Base-by-base conservation (phyloP, 2,113 vertebrate species). In the Arvicanthis niloticus region DNA sequence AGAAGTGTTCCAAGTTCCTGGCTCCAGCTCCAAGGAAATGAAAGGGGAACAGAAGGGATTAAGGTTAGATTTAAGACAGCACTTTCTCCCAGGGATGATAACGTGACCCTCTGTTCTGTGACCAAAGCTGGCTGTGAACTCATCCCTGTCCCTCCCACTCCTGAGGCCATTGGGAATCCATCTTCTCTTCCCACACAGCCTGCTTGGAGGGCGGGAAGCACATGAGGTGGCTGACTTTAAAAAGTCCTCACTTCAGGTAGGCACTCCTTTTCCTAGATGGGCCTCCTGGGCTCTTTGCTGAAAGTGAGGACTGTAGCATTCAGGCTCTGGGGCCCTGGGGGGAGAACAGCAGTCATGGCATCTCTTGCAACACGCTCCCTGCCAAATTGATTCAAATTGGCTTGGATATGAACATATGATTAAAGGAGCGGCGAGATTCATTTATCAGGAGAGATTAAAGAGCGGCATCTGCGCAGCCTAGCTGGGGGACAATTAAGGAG, bases 321-420 rank as follows among this genome's bases (percentile, higher is more conserved):
- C 62, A 22, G 93, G 87, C 89, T 95, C 96, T 7, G 5, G 92
- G 91, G 68, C 91, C 89, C 92, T 67, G 53, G 65, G 93, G 96
- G 80, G 91, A 90, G 91, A 93, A 72, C 96, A 86, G 96, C 94
- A 95, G 95, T 96, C 96, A 70, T 90, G 94, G 97, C 96, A 95
- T 97, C 96, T 96, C 96, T 97, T 94, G 94, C 89, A 93, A 97
- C 94, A 94, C 34, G 24, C 84, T 97, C 95, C 91, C 97, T 97
- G 97, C 97, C 98, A 98, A 98, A 98, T 98, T 97, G 97, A 98
- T 98, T 98, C 98, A 98, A 96, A 98, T 98, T 97, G 97, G 97
- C 97, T 98, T 98, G 96, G 96, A 97, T 98, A 98, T 98, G 98
- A 98, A 98, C 97, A 98, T 98, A 98, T 98, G 98, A 98, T 98